A percentile compares a stretch with the other conserved stretches of the same genome.
Evolutionary conservation across 2,113 vertebrate genomes (phyloP).

Genomic region (Tetrax tetrax): DNA sequence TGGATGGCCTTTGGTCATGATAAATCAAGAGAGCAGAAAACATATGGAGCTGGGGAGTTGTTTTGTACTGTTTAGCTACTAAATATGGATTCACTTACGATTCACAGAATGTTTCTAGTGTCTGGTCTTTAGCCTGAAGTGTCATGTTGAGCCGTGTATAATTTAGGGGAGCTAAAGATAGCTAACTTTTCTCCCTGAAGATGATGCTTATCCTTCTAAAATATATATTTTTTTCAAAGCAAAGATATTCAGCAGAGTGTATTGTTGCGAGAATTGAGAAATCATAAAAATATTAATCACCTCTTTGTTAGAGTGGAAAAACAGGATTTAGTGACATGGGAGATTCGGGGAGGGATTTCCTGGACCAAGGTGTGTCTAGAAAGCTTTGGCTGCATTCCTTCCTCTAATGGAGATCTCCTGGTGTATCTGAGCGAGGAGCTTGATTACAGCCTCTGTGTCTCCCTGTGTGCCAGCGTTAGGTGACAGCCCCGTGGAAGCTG

Average conservation of each 20-base stretch:
- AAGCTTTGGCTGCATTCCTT: background rate
- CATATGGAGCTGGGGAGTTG: background rate
- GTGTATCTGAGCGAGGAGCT: background rate
- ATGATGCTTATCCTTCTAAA: background rate
- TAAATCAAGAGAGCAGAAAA: background rate
- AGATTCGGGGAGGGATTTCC: background rate
- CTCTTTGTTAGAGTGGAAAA: background rate
- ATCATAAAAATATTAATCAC: background rate
- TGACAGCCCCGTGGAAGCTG: background rate
- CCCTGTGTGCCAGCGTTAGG: background rate
- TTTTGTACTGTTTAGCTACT: background rate
- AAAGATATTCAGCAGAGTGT: background rate
- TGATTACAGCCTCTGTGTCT: background rate
- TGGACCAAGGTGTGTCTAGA: background rate
- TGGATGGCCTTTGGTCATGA: background rate
- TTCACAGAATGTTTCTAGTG: background rate
- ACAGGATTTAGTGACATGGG: background rate
- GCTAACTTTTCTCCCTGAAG: background rate
- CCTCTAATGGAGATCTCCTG: background rate
- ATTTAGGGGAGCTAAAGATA: background rate
- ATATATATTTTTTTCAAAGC: background rate
- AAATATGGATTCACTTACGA: background rate
- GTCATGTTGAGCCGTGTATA: rapidly evolving
- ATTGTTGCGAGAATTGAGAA: background rate
- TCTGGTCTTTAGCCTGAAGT: background rate